Conservation (phyloP, 2,888 invertebrate genomes). For the Cataglyphis altisquamis region DNA sequence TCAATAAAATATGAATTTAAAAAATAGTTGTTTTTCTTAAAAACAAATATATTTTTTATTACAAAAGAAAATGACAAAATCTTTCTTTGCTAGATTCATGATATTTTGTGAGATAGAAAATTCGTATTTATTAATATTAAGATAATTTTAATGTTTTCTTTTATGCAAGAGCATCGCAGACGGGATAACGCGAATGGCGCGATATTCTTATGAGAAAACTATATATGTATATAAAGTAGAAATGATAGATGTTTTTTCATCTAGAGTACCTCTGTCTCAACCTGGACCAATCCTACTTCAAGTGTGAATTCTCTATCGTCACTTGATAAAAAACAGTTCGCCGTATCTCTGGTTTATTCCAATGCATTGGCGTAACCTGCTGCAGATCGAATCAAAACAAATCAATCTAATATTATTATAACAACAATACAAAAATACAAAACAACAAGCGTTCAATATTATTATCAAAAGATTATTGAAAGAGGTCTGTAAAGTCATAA, state of each 20-base stretch:
- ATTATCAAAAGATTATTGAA: background rate
- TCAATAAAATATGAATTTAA: background rate
- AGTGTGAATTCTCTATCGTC: slow-evolving; percentile 81
- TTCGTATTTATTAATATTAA: background rate
- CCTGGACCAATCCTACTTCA: slow-evolving; percentile 67
- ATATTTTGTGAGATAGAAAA: background rate
- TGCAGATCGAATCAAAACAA: slow-evolving; percentile 29
- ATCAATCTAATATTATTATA: background rate
- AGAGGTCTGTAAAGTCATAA: background rate
- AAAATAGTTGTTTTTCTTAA: background rate
- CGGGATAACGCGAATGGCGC: slow-evolving; percentile 53
- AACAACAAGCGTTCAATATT: background rate
- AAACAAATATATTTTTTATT: background rate
- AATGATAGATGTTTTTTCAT: slow-evolving; percentile 78
- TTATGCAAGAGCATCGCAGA: slow-evolving; percentile 19
- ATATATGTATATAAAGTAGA: slow-evolving; percentile 48
- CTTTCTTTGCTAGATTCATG: background rate
- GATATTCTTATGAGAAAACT: slow-evolving; percentile 72
- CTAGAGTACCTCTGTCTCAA: slow-evolving; percentile 78
- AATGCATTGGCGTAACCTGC: slow-evolving; percentile 75
- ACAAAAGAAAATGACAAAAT: background rate
- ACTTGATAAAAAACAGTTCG: slow-evolving; percentile 82
- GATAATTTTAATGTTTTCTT: slow-evolving; percentile 12
- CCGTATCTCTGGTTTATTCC: slow-evolving; percentile 78
- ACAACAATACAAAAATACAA: background rate